Evolutionary conservation across 2,113 vertebrate species (phyloP).

Genomic region (Pyrgilauda ruficollis): DNA sequence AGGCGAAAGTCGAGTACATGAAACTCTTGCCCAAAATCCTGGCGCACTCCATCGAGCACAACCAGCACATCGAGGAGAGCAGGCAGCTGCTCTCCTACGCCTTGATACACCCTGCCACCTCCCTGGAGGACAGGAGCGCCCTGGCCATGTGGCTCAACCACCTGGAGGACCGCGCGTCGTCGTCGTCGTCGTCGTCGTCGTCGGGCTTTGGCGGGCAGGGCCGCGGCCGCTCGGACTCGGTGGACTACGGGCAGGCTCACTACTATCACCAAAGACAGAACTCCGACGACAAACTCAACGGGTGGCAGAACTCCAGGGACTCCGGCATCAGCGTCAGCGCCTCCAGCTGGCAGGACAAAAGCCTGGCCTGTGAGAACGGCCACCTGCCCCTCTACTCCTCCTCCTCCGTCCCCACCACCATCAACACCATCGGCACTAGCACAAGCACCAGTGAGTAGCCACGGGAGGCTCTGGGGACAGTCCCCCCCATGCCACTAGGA

Average conservation of each 20-base stretch:
- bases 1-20: conserved; percentile 98
- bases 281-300: conserved; percentile 95
- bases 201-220: conserved; percentile 72
- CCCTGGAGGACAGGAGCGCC: conserved; percentile 90
- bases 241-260: conserved; percentile 87
- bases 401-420: conserved; percentile 92
- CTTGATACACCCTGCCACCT: conserved; percentile 96
- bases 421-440: conserved; percentile 93
- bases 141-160: conserved; percentile 98
- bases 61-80: conserved; percentile 95
- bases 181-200: conserved; percentile 66
- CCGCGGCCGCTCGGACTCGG: conserved; percentile 84
- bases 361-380: conserved; percentile 90
- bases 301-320: conserved; percentile 94
- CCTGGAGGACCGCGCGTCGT: conserved; percentile 91
- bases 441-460: conserved; percentile 87
- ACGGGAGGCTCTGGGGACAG: background rate
- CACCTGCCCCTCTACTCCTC: conserved; percentile 93
- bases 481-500: background rate
- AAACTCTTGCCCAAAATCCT: conserved; percentile 94
- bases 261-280: conserved; percentile 97
- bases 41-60: conserved; percentile 95
- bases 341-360: conserved; percentile 87
- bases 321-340: conserved; percentile 84
- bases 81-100: conserved; percentile 96